These are phyloP conservation scores for Sarotherodon lohbergeri DNA, from an alignment of 2,113 vertebrate species.

Conservation along the genomic window DNA sequence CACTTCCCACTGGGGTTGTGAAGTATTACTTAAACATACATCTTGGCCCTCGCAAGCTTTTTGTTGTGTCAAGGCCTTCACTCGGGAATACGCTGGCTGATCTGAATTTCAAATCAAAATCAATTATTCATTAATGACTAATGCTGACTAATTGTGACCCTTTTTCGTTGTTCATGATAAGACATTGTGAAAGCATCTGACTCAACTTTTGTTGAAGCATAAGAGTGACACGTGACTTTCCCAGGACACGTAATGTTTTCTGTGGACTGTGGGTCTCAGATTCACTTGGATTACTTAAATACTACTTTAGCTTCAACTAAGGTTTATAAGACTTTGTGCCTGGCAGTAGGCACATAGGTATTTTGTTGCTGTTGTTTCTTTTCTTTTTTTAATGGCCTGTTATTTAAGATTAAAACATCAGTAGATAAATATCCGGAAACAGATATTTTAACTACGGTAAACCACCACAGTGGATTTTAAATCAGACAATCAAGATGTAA, in stretches of 20 bases:
- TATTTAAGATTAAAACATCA: constrained; percentile 1
- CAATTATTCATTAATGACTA: constrained; percentile 71
- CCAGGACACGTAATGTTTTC: background rate
- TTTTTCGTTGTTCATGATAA: constrained; percentile 13
- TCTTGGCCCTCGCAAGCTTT: constrained; percentile 62
- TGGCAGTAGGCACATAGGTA: background rate
- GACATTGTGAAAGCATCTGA: constrained; percentile 1
- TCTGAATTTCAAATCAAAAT: constrained; percentile 69
- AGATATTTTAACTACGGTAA: background rate
- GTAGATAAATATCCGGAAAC: background rate
- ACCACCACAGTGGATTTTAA: background rate
- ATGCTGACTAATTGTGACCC: constrained; percentile 66
- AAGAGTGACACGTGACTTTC: background rate
- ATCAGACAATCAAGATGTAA: background rate
- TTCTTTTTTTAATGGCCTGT: constrained; percentile 6
- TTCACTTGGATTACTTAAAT: background rate
- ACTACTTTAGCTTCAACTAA: background rate
- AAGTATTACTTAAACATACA: constrained; percentile 55
- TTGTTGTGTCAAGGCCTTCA: constrained; percentile 54
- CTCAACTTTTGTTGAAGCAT: background rate
- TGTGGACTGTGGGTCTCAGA: background rate
- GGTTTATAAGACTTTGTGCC: background rate
- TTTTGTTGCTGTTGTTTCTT: background rate
- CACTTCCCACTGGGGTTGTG: constrained; percentile 16
- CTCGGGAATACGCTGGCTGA: constrained; percentile 44